Evolutionary conservation across 2,888 invertebrate species (phyloP).

Genomic region (Hemaris fuciformis): DNA sequence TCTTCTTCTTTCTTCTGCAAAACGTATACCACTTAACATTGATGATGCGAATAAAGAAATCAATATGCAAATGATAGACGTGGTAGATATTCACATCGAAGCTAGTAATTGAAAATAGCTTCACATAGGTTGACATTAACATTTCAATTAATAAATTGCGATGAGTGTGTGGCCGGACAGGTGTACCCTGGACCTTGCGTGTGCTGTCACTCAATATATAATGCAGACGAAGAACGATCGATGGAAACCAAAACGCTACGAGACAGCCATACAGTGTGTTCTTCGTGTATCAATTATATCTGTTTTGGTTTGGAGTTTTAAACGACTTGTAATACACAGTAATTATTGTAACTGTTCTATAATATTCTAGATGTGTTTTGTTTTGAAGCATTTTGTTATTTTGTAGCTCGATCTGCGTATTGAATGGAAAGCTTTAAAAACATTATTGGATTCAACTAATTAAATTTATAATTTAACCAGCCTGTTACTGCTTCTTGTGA

Average conservation of each 20-base stretch:
- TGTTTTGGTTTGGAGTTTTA: too few relatives aligned
- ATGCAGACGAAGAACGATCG: slow-evolving; percentile 14
- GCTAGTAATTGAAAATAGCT: neutral
- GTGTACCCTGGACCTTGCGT: slow-evolving; percentile 11
- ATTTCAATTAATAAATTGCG: neutral
- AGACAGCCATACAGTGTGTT: neutral
- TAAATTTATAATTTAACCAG: too few relatives aligned
- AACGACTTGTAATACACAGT: too few relatives aligned
- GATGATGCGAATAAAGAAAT: neutral
- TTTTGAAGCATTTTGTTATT: too few relatives aligned
- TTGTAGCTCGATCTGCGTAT: too few relatives aligned
- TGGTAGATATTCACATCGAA: neutral
- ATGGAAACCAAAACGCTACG: neutral
- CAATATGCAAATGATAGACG: neutral
- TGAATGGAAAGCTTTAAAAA: too few relatives aligned
- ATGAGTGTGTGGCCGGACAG: neutral
- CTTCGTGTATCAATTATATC: neutral
- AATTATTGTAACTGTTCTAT: too few relatives aligned
- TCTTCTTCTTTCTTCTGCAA: neutral
- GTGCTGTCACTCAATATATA: slow-evolving; percentile 20
- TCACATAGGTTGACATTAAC: neutral
- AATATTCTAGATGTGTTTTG: too few relatives aligned
- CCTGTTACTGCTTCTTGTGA: too few relatives aligned
- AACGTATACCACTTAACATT: neutral
- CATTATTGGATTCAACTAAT: too few relatives aligned